Evolutionary conservation across 2,797 vertebrate genomes (phyloP).

Genomic region (Diplodus puntazzo): DNA sequence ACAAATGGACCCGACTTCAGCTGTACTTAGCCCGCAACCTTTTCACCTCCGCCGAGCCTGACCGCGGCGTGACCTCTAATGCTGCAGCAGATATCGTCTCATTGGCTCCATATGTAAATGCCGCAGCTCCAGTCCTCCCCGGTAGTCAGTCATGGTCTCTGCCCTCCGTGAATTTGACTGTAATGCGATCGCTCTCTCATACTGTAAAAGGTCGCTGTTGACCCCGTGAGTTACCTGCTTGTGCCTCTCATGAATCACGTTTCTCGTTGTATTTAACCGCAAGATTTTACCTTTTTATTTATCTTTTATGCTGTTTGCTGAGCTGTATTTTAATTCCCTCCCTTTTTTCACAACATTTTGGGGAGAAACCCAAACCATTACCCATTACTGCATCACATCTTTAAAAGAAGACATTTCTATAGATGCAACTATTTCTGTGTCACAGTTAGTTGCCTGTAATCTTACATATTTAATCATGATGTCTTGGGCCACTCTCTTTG

Average conservation of each 20-base stretch:
- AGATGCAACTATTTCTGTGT: background rate
- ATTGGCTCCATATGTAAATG: slow-evolving; percentile 69
- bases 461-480: background rate
- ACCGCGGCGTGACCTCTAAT: slow-evolving; percentile 57
- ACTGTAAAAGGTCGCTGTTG: slow-evolving; percentile 23
- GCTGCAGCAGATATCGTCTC: slow-evolving; percentile 61
- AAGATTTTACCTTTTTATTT: slow-evolving; percentile 1
- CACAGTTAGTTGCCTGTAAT: background rate
- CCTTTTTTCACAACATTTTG: background rate
- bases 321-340: background rate
- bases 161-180: slow-evolving; percentile 53
- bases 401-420: background rate
- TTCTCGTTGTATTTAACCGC: background rate
- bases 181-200: slow-evolving; percentile 52
- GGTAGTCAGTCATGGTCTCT: slow-evolving; percentile 48
- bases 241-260: slow-evolving; percentile 9
- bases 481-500: background rate
- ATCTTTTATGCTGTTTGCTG: background rate
- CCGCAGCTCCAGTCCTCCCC: slow-evolving; percentile 39
- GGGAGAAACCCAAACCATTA: no score
- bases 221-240: slow-evolving; percentile 18
- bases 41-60: slow-evolving; percentile 51
- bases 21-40: slow-evolving; percentile 51
- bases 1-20: slow-evolving; percentile 20
- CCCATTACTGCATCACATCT: background rate